Evolutionary conservation across 2,888 invertebrate genomes (phyloP).

Genomic region (Hecatera dysodea): DNA sequence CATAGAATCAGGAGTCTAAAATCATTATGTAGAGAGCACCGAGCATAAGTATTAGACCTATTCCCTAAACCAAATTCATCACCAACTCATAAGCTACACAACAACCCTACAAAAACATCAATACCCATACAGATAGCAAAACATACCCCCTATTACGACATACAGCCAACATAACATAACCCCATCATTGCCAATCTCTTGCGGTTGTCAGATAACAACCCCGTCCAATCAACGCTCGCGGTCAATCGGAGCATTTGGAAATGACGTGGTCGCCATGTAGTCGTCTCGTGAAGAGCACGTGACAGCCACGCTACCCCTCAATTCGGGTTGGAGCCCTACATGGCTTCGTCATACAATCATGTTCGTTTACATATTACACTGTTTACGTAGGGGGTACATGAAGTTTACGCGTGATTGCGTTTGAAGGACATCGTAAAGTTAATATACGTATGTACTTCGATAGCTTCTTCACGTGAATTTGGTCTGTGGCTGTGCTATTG

Average conservation of each 20-base stretch:
- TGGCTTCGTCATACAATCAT: slow-evolving; percentile 67
- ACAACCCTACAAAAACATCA: not conserved
- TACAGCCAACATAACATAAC: not conserved
- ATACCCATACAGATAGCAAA: not conserved
- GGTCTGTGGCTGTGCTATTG: not conserved
- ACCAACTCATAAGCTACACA: not conserved
- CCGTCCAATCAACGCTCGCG: slow-evolving; percentile 23
- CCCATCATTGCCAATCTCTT: slow-evolving; percentile 4
- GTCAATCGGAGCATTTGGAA: slow-evolving; percentile 44
- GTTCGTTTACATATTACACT: slow-evolving; percentile 29
- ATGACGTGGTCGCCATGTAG: slow-evolving; percentile 60
- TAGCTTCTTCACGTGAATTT: not conserved
- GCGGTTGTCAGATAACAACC: slow-evolving; percentile 4
- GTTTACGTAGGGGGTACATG: slow-evolving; percentile 40
- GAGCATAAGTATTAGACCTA: not conserved
- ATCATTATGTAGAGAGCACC: no score
- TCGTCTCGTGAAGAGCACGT: slow-evolving; percentile 56
- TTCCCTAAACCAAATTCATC: not conserved
- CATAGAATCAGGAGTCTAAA: no score
- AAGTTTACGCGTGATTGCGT: slow-evolving; percentile 42
- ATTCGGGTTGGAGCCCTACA: slow-evolving; percentile 69
- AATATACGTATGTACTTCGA: not conserved
- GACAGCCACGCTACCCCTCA: slow-evolving; percentile 52
- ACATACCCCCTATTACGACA: not conserved
- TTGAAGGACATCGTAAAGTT: slow-evolving; percentile 22